Evolutionary conservation across 2,113 vertebrate species (phyloP).

Genomic region (Lonchura striata): DNA sequence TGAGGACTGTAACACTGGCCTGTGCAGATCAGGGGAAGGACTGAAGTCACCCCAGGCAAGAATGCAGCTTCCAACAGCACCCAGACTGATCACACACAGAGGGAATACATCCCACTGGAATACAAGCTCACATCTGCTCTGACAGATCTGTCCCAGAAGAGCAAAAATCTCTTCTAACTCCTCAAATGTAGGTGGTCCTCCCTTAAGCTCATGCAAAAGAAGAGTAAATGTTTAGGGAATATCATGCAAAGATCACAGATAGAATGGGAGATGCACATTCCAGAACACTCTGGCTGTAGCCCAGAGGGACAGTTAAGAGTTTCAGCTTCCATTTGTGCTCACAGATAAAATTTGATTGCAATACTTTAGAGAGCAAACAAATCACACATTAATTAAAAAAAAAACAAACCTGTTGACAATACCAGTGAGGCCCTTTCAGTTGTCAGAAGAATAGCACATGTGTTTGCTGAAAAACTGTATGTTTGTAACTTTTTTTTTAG

Average conservation of each 20-base stretch:
- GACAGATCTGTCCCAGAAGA: background rate
- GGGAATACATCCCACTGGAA: background rate
- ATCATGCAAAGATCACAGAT: constrained; percentile 37
- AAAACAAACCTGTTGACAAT: background rate
- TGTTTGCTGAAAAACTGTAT: background rate
- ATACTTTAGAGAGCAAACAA: background rate
- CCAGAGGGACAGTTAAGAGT: constrained; percentile 1
- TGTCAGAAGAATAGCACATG: background rate
- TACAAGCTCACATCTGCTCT: background rate
- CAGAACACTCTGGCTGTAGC: background rate
- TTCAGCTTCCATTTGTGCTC: background rate
- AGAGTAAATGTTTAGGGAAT: background rate
- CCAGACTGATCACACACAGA: background rate
- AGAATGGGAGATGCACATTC: constrained; percentile 20
- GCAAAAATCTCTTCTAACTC: background rate
- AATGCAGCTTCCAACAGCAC: background rate
- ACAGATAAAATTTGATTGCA: constrained; percentile 5
- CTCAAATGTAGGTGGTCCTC: background rate
- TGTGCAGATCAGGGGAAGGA: background rate
- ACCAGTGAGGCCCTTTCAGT: background rate
- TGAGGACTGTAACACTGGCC: background rate
- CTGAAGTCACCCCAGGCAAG: background rate
- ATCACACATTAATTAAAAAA: background rate
- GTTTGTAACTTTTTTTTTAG: background rate
- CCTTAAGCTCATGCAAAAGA: constrained; percentile 17